These are phyloP conservation scores for Chaetops frenatus DNA, from an alignment of 2,113 vertebrate species.

Conservation along the genomic window DNA sequence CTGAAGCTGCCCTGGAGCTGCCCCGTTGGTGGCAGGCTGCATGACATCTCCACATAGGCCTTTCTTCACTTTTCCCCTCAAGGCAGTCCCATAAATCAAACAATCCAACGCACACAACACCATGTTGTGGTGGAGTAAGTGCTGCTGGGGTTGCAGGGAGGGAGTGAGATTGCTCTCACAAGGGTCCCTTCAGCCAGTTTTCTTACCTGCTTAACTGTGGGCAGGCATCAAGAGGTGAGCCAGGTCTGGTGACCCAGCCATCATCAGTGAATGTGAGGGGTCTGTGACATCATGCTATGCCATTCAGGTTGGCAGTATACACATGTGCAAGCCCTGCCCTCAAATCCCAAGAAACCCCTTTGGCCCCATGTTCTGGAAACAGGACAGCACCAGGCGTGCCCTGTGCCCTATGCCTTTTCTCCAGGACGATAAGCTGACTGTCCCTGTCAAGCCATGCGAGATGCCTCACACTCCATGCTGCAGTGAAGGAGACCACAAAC, in stretches of 20 bases:
- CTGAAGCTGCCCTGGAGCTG: accelerated
- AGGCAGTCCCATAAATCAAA: not conserved
- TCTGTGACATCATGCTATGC: accelerated
- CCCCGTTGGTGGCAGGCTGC: not conserved
- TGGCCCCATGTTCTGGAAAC: not conserved
- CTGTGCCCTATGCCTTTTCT: accelerated
- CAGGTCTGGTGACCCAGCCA: not conserved
- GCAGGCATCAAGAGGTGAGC: accelerated
- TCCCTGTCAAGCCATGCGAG: not conserved
- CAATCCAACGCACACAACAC: not conserved
- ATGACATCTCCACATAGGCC: not conserved
- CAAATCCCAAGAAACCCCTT: not conserved
- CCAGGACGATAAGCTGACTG: not conserved
- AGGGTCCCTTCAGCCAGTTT: not conserved
- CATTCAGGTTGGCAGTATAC: not conserved
- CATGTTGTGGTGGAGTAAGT: not conserved
- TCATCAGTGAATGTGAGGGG: not conserved
- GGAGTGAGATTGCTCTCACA: not conserved
- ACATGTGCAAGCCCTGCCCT: not conserved
- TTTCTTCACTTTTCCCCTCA: not conserved
- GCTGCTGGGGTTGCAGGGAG: not conserved
- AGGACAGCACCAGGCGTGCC: not conserved
- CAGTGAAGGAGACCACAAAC: not conserved
- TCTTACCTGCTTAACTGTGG: not conserved
- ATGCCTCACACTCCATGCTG: not conserved